Conservation (phyloP, 2,888 invertebrate genomes). For the Mesochorus sp. region DNA sequence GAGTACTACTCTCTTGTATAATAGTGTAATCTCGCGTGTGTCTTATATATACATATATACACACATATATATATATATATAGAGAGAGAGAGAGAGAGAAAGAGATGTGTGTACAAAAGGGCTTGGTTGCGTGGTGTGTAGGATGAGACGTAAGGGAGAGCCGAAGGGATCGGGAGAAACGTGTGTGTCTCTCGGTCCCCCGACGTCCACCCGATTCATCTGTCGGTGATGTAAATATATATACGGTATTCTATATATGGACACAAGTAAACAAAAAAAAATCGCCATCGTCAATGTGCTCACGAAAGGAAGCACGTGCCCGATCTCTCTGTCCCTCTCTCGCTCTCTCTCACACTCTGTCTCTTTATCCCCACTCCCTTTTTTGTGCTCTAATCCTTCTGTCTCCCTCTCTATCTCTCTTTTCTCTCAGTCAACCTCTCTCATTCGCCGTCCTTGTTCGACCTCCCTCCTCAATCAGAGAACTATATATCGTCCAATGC, state of each 20-base stretch:
- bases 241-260: slow-evolving; percentile 15
- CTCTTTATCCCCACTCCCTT: not conserved
- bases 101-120: slow-evolving; percentile 32
- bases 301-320: slow-evolving; percentile 45
- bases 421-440: not conserved
- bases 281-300: slow-evolving; percentile 54
- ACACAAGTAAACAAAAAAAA: slow-evolving; percentile 26
- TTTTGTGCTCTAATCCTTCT: not conserved
- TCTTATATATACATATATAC: slow-evolving; percentile 16
- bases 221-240: slow-evolving; percentile 21
- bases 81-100: too few relatives aligned
- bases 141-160: slow-evolving; percentile 66
- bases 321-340: slow-evolving; percentile 24
- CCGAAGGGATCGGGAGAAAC: slow-evolving; percentile 50
- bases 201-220: slow-evolving; percentile 47
- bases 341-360: slow-evolving; percentile 14
- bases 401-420: not conserved
- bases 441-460: slow-evolving; percentile 11
- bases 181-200: slow-evolving; percentile 52
- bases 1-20: slow-evolving; percentile 72
- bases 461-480: not conserved
- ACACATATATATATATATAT: too few relatives aligned
- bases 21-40: slow-evolving; percentile 57
- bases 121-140: slow-evolving; percentile 57
- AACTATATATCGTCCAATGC: not conserved